Evolutionary conservation across 2,113 vertebrate species (phyloP).

Genomic region (Anoura caudifer): DNA sequence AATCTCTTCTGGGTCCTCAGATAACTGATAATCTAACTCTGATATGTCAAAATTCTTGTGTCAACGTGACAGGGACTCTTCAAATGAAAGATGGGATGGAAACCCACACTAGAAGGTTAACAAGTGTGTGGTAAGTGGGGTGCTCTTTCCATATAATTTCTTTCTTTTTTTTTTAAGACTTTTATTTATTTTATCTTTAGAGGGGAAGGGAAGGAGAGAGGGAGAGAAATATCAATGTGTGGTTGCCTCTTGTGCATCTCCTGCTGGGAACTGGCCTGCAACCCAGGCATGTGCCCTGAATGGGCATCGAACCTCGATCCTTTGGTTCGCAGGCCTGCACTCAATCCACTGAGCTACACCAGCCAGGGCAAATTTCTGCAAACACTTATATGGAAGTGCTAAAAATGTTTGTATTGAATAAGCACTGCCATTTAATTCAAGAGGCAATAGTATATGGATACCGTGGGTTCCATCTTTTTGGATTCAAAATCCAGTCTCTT

Average conservation of each 20-base stretch:
- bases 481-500: neutral
- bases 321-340: too few species aligned
- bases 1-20: neutral
- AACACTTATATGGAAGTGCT: neutral
- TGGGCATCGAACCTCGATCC: too few species aligned
- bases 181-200: too few species aligned
- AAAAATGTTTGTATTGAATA: neutral
- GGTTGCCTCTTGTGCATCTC: too few species aligned
- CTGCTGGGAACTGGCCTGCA: too few species aligned
- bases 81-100: neutral
- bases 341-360: too few species aligned
- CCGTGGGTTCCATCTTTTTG: neutral
- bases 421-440: neutral
- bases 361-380: neutral
- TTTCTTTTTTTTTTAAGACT: too few species aligned
- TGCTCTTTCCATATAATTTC: neutral
- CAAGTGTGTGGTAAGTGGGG: neutral
- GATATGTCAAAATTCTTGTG: neutral
- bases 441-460: neutral
- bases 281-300: too few species aligned
- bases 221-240: too few species aligned
- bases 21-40: neutral
- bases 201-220: too few species aligned
- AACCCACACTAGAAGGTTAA: neutral
- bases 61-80: accelerated